phyloP scores from a whole-genome alignment of 2,113 vertebrate species.

The Gymnarchus niloticus region DNA sequence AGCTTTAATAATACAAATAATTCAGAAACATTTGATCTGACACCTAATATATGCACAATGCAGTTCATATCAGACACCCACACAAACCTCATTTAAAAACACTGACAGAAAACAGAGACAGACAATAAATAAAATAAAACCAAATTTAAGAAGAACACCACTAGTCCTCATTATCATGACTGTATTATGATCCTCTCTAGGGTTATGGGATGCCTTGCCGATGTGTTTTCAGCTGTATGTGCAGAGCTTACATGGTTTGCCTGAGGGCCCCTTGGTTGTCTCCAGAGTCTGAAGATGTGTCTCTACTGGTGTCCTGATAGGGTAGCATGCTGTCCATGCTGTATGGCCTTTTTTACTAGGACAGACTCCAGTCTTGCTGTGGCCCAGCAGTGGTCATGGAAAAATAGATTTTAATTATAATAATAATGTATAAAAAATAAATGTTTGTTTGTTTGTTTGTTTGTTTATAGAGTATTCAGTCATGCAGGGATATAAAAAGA shows the following conservation, averaged over 20 bases:
- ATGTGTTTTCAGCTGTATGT: background rate
- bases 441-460: too few species aligned
- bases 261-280: background rate
- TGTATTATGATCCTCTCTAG: too few species aligned
- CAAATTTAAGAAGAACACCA: background rate
- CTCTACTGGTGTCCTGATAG: background rate
- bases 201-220: background rate
- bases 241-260: background rate
- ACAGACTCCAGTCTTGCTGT: background rate
- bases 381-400: background rate
- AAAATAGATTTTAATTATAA: background rate
- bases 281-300: background rate
- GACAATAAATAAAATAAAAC: background rate
- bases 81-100: conserved; percentile 10
- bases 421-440: background rate
- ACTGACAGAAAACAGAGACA: background rate
- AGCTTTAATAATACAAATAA: background rate
- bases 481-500: too few species aligned
- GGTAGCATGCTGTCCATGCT: background rate
- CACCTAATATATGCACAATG: background rate
- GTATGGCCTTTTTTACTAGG: background rate
- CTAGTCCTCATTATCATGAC: too few species aligned
- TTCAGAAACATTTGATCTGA: background rate
- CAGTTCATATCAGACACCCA: background rate
- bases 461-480: background rate